Conservation (phyloP, 2,113 vertebrate species). For the Corynorhinus townsendii region DNA sequence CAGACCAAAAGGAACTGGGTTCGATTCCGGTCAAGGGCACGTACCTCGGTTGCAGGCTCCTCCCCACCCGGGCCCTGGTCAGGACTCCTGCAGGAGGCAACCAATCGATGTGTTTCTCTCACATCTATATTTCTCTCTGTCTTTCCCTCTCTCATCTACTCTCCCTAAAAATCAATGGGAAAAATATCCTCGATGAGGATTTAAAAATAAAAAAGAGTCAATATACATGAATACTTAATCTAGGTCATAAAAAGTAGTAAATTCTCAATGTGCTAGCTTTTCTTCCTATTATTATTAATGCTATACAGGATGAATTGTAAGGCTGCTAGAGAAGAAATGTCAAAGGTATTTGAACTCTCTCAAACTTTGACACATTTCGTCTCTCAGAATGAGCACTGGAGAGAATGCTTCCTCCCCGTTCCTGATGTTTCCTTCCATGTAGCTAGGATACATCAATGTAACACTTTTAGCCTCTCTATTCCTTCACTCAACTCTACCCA, state of each 20-base stretch:
- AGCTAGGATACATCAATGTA: not conserved
- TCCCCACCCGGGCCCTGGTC: too few relatives aligned
- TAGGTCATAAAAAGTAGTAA: not conserved
- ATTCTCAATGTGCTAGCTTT: not conserved
- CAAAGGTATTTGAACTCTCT: not conserved
- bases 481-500: not conserved
- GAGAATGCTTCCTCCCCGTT: not conserved
- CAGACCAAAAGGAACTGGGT: too few relatives aligned
- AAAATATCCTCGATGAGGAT: too few relatives aligned
- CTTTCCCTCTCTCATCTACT: too few relatives aligned
- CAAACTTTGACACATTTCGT: not conserved
- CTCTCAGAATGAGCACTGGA: not conserved
- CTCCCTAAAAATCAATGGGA: too few relatives aligned
- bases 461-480: not conserved
- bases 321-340: not conserved
- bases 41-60: too few relatives aligned
- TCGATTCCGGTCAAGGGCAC: too few relatives aligned
- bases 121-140: too few relatives aligned
- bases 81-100: too few relatives aligned
- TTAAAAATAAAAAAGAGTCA: not conserved
- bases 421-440: not conserved
- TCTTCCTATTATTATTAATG: not conserved
- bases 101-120: too few relatives aligned
- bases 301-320: not conserved
- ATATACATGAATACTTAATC: not conserved